A percentile compares a stretch with the other conserved stretches of the same genome.
These are phyloP conservation scores for Labeo calbasu DNA, from an alignment of 2,797 vertebrate genomes.

Conservation along the genomic window DNA sequence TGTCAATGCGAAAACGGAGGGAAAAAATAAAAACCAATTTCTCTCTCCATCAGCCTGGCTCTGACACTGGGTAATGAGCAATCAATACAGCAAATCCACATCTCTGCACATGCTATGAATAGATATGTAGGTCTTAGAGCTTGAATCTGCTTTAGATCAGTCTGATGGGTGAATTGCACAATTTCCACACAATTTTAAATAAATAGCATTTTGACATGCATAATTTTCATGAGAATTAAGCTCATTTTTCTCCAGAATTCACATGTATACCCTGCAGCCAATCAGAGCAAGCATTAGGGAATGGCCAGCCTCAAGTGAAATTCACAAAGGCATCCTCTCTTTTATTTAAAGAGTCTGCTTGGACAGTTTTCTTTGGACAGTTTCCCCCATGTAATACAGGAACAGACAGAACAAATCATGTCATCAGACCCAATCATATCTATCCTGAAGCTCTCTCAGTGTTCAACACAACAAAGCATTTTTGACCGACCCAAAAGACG, in stretches of 20 bases:
- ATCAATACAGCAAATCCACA: slow-evolving; percentile 42
- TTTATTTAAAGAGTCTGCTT: slow-evolving; percentile 9
- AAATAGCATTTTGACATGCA: background rate
- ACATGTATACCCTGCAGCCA: background rate
- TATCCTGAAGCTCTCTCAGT: background rate
- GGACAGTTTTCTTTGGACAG: background rate
- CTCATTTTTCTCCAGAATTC: background rate
- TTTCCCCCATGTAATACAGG: background rate
- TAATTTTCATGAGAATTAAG: background rate
- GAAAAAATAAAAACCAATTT: slow-evolving; percentile 29
- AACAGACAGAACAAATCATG: background rate
- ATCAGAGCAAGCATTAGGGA: background rate
- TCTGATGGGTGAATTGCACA: background rate
- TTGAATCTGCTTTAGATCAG: slow-evolving; percentile 12
- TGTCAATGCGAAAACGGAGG: slow-evolving; percentile 63
- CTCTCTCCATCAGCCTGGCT: slow-evolving; percentile 60
- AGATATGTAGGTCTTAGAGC: slow-evolving; percentile 15
- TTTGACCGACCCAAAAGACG: slow-evolving; percentile 6
- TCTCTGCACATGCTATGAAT: slow-evolving; percentile 39
- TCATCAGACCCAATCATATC: background rate
- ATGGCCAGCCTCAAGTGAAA: background rate
- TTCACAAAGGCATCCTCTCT: slow-evolving; percentile 14
- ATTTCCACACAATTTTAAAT: background rate
- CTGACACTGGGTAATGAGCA: slow-evolving; percentile 52
- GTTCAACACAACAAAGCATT: slow-evolving; percentile 9